Evolutionary conservation across 1,140 invertebrate genomes (phyloP).

Genomic region (Dendroctonus valens): DNA sequence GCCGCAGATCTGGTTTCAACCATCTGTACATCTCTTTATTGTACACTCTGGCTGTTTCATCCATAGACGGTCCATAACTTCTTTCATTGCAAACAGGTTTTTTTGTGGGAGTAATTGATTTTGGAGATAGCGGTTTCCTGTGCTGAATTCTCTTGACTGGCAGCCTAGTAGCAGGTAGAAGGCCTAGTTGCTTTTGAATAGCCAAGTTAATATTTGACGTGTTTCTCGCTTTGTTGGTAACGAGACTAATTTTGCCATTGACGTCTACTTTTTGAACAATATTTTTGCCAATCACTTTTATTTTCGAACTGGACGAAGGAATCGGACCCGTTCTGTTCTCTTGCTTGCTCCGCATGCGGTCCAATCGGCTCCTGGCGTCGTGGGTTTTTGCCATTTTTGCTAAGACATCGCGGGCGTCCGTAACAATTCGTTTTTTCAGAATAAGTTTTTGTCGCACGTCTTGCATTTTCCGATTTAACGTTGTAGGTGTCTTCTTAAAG

Average conservation of each 20-base stretch:
- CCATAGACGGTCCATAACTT: no score
- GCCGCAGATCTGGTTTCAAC: constrained; percentile 36
- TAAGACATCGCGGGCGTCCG: constrained; percentile 69
- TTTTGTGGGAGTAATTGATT: constrained; percentile 24
- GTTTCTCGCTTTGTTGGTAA: constrained; percentile 53
- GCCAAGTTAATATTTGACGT: constrained; percentile 44
- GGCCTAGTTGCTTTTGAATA: constrained; percentile 47
- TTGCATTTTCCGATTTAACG: constrained; percentile 28
- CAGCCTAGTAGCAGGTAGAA: constrained; percentile 30
- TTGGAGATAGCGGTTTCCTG: constrained; percentile 18
- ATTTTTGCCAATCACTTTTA: constrained; percentile 46
- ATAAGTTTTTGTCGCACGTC: constrained; percentile 72
- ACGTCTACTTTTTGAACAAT: constrained; percentile 55
- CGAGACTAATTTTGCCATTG: constrained; percentile 55
- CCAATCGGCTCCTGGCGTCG: constrained; percentile 63
- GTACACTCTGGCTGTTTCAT: constrained; percentile 12
- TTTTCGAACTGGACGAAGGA: constrained; percentile 31
- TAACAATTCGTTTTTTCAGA: constrained; percentile 64
- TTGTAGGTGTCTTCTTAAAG: constrained; percentile 7
- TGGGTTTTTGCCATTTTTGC: constrained; percentile 61
- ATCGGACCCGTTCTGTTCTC: constrained; percentile 13
- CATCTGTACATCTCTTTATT: constrained; percentile 39
- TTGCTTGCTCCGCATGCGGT: constrained; percentile 51
- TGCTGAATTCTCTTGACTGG: constrained; percentile 22
- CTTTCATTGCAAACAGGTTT: constrained; percentile 43